phyloP scores from a whole-genome alignment of 2,797 vertebrate species.

The Podargus strigoides region DNA sequence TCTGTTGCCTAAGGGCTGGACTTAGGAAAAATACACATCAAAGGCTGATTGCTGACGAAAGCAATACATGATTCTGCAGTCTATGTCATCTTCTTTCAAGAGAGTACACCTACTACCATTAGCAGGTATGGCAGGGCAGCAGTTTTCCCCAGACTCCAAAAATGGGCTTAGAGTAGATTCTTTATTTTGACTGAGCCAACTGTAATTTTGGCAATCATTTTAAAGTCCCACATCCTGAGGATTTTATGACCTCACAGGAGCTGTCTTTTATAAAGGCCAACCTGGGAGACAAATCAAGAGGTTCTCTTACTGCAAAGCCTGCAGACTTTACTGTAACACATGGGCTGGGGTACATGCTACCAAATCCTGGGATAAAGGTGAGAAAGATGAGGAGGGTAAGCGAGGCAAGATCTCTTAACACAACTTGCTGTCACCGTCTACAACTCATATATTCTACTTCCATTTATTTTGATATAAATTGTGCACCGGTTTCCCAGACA shows the following conservation, averaged over 20 bases:
- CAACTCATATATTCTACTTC: not conserved
- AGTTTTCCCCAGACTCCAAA: not conserved
- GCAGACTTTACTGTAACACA: not conserved
- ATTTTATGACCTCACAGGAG: not conserved
- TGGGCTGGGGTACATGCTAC: fast-evolving
- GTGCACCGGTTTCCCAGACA: not conserved
- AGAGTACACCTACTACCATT: not conserved
- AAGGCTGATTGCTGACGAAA: not conserved
- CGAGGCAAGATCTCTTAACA: not conserved
- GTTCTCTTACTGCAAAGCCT: not conserved
- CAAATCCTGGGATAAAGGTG: not conserved
- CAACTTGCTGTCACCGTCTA: not conserved
- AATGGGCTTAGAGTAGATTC: not conserved
- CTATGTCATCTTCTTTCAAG: not conserved
- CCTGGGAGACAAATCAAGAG: not conserved
- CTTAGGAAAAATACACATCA: not conserved
- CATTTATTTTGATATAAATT: not conserved
- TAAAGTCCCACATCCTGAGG: not conserved
- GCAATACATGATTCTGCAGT: not conserved
- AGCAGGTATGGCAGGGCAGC: not conserved
- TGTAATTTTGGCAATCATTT: not conserved
- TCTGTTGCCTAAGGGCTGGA: not conserved
- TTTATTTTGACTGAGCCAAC: not conserved
- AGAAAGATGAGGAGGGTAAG: not conserved
- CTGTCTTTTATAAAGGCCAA: not conserved